phyloP scores from a whole-genome alignment of 2,888 invertebrate genomes.

The Conchocele bisecta region DNA sequence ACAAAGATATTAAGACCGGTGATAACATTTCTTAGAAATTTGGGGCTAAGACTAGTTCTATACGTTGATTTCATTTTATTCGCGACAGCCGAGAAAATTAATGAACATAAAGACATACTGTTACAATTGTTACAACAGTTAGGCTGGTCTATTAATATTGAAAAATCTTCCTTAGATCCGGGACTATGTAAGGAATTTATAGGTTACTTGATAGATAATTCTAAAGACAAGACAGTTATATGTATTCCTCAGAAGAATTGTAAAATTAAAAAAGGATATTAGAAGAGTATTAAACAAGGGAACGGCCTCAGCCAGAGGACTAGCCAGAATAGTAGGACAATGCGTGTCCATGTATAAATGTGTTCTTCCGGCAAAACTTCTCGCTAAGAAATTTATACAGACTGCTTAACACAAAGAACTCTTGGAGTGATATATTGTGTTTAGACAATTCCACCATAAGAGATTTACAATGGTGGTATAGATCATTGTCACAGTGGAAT shows the following conservation, averaged over 20 bases:
- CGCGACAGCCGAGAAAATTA: background rate
- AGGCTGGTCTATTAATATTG: constrained; percentile 2
- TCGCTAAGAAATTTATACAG: constrained; percentile 14
- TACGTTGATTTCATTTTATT: constrained; percentile 24
- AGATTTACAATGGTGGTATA: constrained; percentile 20
- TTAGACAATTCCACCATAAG: background rate
- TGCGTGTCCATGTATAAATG: constrained; percentile 3
- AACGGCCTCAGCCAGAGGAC: no score
- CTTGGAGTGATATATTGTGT: constrained; percentile 8
- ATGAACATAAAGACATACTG: background rate
- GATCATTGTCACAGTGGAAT: constrained; percentile 8
- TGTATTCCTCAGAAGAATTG: background rate
- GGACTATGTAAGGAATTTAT: no score
- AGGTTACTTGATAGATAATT: constrained; percentile 7
- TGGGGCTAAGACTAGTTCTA: constrained; percentile 10
- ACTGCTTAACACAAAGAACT: background rate
- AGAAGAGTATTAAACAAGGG: no score
- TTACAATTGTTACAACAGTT: background rate
- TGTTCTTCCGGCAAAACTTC: constrained; percentile 11
- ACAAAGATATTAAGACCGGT: constrained; percentile 17
- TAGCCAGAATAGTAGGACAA: no score
- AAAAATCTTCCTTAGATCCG: no score
- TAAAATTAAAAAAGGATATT: constrained; percentile 12
- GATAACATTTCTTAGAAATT: background rate
- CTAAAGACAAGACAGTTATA: background rate